Evolutionary conservation across 2,113 vertebrate species (phyloP).

Genomic region (Platysteira castanea): DNA sequence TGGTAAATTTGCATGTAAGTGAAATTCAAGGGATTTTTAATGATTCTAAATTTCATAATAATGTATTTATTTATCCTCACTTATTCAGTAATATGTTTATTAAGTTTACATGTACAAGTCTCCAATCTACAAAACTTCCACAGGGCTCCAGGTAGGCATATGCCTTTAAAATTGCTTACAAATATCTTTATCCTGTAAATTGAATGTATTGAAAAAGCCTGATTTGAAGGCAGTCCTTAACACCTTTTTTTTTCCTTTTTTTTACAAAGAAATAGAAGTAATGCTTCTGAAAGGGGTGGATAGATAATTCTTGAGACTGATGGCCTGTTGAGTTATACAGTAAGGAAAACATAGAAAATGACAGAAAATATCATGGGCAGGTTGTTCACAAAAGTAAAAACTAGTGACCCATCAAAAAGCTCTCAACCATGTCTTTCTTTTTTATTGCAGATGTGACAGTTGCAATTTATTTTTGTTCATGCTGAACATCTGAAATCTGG

Average conservation of each 20-base stretch:
- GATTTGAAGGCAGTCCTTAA: neutral
- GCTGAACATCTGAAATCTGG: neutral
- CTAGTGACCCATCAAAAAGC: neutral
- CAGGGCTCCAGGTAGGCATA: neutral
- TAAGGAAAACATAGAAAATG: neutral
- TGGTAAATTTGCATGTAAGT: neutral
- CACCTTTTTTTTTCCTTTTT: neutral
- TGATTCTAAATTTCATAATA: neutral
- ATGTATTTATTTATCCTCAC: neutral
- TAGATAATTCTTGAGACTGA: neutral
- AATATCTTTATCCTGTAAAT: neutral
- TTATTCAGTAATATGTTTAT: neutral
- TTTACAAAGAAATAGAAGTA: neutral
- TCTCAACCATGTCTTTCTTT: neutral
- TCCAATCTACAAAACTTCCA: neutral
- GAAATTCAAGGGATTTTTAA: neutral
- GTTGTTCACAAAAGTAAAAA: neutral
- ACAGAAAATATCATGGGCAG: neutral
- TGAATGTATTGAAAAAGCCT: neutral
- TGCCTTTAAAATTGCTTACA: neutral
- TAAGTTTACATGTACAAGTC: neutral
- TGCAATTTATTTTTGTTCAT: neutral
- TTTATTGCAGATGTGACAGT: neutral
- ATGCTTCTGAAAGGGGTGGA: neutral
- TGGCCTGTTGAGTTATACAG: neutral